A percentile compares a stretch with the other conserved stretches of the same genome.
Conservation (phyloP, 2,113 vertebrate genomes). For the Brachirus orientalis region DNA sequence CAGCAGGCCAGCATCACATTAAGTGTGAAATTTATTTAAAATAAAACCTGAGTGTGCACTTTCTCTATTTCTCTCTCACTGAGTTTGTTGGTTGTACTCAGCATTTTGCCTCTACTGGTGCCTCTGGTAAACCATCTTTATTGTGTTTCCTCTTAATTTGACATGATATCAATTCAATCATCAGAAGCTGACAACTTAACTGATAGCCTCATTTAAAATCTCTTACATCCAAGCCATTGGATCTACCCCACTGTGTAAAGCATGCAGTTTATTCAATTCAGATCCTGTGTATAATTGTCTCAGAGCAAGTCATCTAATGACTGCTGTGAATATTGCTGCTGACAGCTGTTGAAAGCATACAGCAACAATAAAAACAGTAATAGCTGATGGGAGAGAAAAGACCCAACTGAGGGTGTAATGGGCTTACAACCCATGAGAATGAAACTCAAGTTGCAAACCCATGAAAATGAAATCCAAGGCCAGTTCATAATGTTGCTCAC, state of each 20-base stretch:
- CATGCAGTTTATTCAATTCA: constrained; percentile 17
- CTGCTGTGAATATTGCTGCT: constrained; percentile 47
- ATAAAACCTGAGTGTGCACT: constrained; percentile 13
- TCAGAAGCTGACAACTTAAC: constrained; percentile 19
- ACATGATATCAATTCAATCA: constrained; percentile 8
- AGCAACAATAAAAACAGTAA: constrained; percentile 50
- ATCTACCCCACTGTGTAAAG: constrained; percentile 21
- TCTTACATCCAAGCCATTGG: constrained; percentile 14
- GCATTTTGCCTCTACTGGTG: constrained; percentile 15
- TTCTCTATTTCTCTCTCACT: neutral
- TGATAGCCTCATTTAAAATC: constrained; percentile 25
- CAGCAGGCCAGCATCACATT: neutral
- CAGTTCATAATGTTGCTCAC: constrained; percentile 4
- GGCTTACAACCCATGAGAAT: constrained; percentile 16
- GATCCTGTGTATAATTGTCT: constrained; percentile 48
- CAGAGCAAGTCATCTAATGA: constrained; percentile 48
- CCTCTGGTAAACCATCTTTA: neutral
- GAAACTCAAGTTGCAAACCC: constrained; percentile 4
- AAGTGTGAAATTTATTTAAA: constrained; percentile 23
- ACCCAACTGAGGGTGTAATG: constrained; percentile 43
- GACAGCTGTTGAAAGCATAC: constrained; percentile 53
- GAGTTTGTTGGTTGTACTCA: constrained; percentile 11
- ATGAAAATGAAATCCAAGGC: constrained; percentile 11
- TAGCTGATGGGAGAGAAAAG: constrained; percentile 34
- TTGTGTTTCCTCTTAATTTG: neutral